phyloP scores from a whole-genome alignment of 2,113 vertebrate species.

The Lophius piscatorius region DNA sequence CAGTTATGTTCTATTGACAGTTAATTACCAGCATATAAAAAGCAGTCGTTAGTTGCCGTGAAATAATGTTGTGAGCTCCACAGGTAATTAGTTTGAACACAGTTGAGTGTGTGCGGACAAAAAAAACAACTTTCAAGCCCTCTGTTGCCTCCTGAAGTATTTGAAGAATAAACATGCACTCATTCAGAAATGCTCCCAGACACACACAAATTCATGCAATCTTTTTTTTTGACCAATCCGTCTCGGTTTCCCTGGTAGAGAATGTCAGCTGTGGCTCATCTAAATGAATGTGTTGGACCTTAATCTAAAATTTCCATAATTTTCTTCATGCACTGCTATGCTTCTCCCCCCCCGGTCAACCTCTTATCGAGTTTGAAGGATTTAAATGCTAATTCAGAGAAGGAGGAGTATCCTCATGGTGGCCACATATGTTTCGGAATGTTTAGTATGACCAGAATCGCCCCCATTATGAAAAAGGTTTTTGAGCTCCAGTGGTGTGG shows the following conservation, averaged over 20 bases:
- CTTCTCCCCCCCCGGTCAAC: slow-evolving; percentile 9
- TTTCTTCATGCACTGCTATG: slow-evolving; percentile 53
- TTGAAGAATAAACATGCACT: slow-evolving; percentile 12
- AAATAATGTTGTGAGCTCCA: slow-evolving; percentile 68
- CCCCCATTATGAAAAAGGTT: slow-evolving; percentile 21
- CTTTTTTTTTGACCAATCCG: slow-evolving; percentile 27
- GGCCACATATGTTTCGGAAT: slow-evolving; percentile 49
- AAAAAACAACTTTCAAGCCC: slow-evolving; percentile 32
- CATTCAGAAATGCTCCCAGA: slow-evolving; percentile 9
- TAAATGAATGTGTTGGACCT: slow-evolving; percentile 71
- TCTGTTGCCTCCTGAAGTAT: slow-evolving; percentile 37
- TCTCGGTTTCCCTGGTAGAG: slow-evolving; percentile 24
- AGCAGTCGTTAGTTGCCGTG: slow-evolving; percentile 58
- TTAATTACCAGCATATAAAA: slow-evolving; percentile 72
- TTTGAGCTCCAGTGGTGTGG: slow-evolving; percentile 29
- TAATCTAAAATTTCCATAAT: slow-evolving; percentile 68
- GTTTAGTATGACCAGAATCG: slow-evolving; percentile 42
- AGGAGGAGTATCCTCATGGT: slow-evolving; percentile 42
- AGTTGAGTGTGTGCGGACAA: slow-evolving; percentile 44
- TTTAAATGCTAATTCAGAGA: slow-evolving; percentile 62
- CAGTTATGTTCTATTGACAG: slow-evolving; percentile 69
- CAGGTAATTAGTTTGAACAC: slow-evolving; percentile 75
- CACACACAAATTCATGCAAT: not conserved
- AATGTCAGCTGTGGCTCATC: slow-evolving; percentile 63
- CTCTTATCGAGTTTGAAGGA: slow-evolving; percentile 49